Base-by-base conservation (phyloP, 2,797 vertebrate genomes). In the Danionella dracula region DNA sequence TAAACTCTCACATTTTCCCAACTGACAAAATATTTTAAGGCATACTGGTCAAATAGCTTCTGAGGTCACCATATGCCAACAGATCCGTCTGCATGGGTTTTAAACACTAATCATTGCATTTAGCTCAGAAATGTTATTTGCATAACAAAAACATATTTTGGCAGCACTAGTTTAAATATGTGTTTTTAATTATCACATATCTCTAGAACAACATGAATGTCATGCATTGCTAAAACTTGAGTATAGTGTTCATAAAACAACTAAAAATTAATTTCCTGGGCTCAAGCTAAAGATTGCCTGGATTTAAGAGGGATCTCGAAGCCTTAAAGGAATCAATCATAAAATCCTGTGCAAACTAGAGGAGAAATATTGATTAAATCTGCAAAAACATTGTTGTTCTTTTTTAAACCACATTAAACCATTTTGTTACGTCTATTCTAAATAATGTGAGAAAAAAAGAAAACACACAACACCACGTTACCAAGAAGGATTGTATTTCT, bases 221-320 rank as follows among this genome's bases (percentile, higher is more conserved):
- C 31, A 11, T 13, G 41, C n/a, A 45, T 46, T 11, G 21, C 4
- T 5, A 37, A 23, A 5, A 15, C 54, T 56, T n/a, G n/a, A n/a
- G 10, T 23, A 8, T 27, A 15, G 13, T 12, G 9, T 48, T 60
- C 20, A 12, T 35, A n/a, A 9, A 49, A 38, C 4, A 49, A 49
- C 32, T 12, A 16, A 37, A 48, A 48, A 38, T 17, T n/a, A 1
- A 60, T 48, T 38, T 60, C 58, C 42, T 60, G 44, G 46, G 57
- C 44, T 37, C n/a, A 35, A 48, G 42, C 1, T 1, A 35, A 16
- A 15, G 27, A 19, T 56, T 11, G 9, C 15, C 13, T 6, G 20
- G 13, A 40, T 55, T 55, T 27, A 8, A 40, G 8, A 56, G 5
- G 23, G 13, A n/a, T 34, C 11, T 11, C 17, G 5, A 15, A 15